Base-by-base conservation (phyloP, 1,140 invertebrate genomes). In the Aporrectodea caliginosa region DNA sequence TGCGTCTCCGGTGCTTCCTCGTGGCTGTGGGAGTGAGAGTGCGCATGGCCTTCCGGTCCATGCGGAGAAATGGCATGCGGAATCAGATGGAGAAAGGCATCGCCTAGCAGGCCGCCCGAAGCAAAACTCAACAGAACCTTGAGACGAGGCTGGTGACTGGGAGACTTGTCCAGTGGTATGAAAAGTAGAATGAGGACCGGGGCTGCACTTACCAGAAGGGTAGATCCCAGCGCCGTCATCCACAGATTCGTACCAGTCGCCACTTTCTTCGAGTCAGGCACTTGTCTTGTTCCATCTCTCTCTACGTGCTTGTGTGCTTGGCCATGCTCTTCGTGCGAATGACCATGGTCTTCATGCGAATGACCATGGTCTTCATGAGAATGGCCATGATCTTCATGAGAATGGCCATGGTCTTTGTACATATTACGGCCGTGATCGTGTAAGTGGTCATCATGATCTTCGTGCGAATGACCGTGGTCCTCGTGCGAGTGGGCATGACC, bases 31-130 rank as follows among this genome's bases (percentile, higher is more conserved):
- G 84, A 84, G 83, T 93, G 91, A 22, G 85, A 80, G 83, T 92
- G 91, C 22, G 87, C 89, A 83, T 90, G 87, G 33, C 89, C 87
- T 72, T 90, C 88, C 58, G n/a, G 22, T 75, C 33, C 83, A 79
- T 88, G 85, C 30, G 93, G 91, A 68, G 92, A 89, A 0, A 97
- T 90, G 27, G 96, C 95, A 90, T 98, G 96, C 43, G 97, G 97
- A 85, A 98, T 98, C 32, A 98, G 89, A 90, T 98, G 97, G 1
- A 98, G 89, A 89, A 98, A 98, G 2, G 97, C 96, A 90, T 98
- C 97, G 12, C 96, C 97, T 0, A 98, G 89, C 16, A 98, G 89
- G 80, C 96, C 96, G 73, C 97, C 97, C 2, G 95, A 96, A 6
- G 95, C 96, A 90, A 98, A 98, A 79, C 94, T 95, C 27, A 98